These are phyloP conservation scores for Vicugna pacos DNA, from an alignment of 2,113 vertebrate species.

Conservation along the genomic window DNA sequence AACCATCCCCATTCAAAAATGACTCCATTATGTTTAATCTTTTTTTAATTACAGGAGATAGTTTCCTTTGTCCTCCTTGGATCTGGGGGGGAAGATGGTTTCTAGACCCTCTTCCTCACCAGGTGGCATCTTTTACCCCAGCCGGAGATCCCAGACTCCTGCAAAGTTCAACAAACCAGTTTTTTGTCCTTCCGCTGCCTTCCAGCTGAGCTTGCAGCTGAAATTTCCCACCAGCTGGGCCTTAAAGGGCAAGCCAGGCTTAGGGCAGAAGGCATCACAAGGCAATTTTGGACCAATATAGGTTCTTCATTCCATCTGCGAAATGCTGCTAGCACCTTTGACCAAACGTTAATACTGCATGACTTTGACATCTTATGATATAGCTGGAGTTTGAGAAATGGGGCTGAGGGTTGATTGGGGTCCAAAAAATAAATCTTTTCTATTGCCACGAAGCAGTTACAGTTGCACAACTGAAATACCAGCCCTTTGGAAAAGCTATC, in stretches of 20 bases:
- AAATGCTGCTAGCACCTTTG: constrained; percentile 67
- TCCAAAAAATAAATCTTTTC: constrained; percentile 76
- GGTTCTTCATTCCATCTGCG: constrained; percentile 62
- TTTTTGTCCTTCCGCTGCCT: constrained; percentile 32
- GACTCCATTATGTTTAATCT: not conserved
- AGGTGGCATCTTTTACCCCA: not conserved
- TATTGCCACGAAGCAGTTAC: constrained; percentile 67
- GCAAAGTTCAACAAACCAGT: not conserved
- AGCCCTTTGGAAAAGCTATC: constrained; percentile 77
- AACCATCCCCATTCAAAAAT: not conserved
- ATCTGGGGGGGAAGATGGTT: not conserved
- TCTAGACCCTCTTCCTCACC: not conserved
- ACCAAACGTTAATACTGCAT: not conserved
- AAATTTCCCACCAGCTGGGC: not conserved
- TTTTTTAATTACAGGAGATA: not conserved
- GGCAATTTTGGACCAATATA: constrained; percentile 60
- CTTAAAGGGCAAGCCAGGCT: constrained; percentile 15
- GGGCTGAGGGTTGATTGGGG: constrained; percentile 65
- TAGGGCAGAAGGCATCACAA: constrained; percentile 48
- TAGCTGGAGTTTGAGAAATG: constrained; percentile 70
- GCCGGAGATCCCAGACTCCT: not conserved
- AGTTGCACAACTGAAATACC: constrained; percentile 71
- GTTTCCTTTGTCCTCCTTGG: not conserved
- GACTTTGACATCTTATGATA: constrained; percentile 58
- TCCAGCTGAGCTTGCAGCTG: not conserved